These are phyloP conservation scores for Empis livida DNA, from an alignment of 2,888 invertebrate species.

Conservation along the genomic window DNA sequence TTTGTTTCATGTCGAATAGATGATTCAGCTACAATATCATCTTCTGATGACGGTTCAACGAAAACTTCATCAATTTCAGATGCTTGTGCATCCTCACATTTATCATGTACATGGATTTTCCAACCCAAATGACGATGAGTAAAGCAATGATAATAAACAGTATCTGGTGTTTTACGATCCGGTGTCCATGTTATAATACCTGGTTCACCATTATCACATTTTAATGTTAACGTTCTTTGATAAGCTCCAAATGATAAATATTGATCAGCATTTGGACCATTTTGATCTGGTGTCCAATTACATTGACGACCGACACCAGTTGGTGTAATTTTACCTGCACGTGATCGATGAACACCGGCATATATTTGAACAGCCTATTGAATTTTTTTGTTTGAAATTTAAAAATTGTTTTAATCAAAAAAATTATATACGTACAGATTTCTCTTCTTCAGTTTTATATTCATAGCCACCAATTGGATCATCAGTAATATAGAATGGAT, in stretches of 20 bases:
- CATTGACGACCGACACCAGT: constrained; percentile 74
- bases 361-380: constrained; percentile 63
- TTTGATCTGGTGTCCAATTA: constrained; percentile 70
- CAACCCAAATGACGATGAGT: constrained; percentile 88
- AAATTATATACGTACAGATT: constrained; percentile 45
- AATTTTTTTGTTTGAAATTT: too few relatives aligned
- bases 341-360: constrained; percentile 62
- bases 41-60: constrained; percentile 37
- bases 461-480: constrained; percentile 83
- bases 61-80: constrained; percentile 45
- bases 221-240: constrained; percentile 68
- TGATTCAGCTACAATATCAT: constrained; percentile 41
- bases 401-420: too few relatives aligned
- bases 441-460: constrained; percentile 70
- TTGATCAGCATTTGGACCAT: constrained; percentile 62
- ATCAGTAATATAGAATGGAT: constrained; percentile 88
- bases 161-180: constrained; percentile 72
- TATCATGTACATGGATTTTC: constrained; percentile 85
- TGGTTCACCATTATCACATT: constrained; percentile 73
- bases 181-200: constrained; percentile 82
- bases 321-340: constrained; percentile 55
- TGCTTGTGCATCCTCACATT: constrained; percentile 49
- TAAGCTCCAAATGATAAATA: constrained; percentile 82
- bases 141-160: constrained; percentile 92
- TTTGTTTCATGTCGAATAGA: constrained; percentile 54